These are phyloP conservation scores for Halocynthia roretzi DNA, from an alignment of 23 tunicate species.

Conservation along the genomic window DNA sequence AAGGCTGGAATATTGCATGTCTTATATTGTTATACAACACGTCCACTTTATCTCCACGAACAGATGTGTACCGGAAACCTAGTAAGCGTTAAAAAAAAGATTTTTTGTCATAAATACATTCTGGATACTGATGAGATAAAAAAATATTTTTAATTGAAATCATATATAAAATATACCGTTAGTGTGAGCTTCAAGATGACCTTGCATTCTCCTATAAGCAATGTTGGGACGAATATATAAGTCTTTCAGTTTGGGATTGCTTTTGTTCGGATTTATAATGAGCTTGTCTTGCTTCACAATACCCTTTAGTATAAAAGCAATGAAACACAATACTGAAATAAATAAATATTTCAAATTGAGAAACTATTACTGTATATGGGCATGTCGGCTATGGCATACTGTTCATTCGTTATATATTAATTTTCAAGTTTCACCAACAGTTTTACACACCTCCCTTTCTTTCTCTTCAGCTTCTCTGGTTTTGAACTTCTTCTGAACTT, in stretches of 20 bases:
- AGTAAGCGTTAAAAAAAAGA: background rate
- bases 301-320: constrained; percentile 32
- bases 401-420: background rate
- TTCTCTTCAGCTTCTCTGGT: constrained; percentile 92
- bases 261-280: constrained; percentile 87
- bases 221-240: constrained; percentile 91
- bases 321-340: too few relatives aligned
- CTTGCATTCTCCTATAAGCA: constrained; percentile 92
- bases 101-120: background rate
- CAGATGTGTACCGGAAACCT: constrained; percentile 97
- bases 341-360: too few relatives aligned
- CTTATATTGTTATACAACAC: constrained; percentile 86
- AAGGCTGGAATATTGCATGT: constrained; percentile 93
- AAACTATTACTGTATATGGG: background rate
- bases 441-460: constrained; percentile 63
- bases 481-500: constrained; percentile 95
- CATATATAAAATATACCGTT: constrained; percentile 43
- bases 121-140: background rate
- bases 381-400: background rate
- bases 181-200: constrained; percentile 94
- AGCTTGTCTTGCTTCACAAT: constrained; percentile 97
- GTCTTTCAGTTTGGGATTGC: constrained; percentile 88
- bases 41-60: constrained; percentile 94
- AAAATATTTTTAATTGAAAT: background rate
- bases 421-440: too few relatives aligned